Conservation (phyloP, 2,113 vertebrate genomes). For the Chionis minor region DNA sequence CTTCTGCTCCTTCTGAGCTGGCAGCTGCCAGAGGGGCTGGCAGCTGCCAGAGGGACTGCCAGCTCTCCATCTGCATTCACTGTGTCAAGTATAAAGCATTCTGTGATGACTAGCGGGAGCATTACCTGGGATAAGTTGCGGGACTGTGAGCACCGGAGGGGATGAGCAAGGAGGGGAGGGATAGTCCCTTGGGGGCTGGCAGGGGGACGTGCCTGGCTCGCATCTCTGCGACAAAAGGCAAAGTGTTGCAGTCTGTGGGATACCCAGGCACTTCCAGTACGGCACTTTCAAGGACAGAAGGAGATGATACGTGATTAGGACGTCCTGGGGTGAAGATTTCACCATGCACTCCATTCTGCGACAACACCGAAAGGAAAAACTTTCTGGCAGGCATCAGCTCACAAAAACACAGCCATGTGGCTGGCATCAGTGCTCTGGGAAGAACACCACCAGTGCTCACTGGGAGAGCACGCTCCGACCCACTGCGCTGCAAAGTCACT, state of each 20-base stretch:
- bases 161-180: background rate
- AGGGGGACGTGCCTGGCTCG: background rate
- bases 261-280: background rate
- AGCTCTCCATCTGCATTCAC: background rate
- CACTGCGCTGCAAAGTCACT: background rate
- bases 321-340: background rate
- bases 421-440: background rate
- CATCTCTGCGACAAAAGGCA: background rate
- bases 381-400: background rate
- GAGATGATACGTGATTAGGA: background rate
- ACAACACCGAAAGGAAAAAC: background rate
- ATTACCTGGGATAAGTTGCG: background rate
- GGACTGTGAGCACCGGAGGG: rapidly evolving
- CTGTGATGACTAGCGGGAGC: background rate
- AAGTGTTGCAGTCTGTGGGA: background rate
- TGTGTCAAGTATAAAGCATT: background rate
- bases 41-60: constrained; percentile 32
- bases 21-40: constrained; percentile 33
- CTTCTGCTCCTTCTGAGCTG: constrained; percentile 11
- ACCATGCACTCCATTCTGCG: background rate
- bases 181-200: background rate
- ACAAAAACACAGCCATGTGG: background rate
- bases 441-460: rapidly evolving
- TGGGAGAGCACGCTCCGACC: rapidly evolving
- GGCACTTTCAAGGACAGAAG: background rate